These are phyloP conservation scores for Anthonomus grandis DNA, from an alignment of 1,140 invertebrate species.

Conservation along the genomic window DNA sequence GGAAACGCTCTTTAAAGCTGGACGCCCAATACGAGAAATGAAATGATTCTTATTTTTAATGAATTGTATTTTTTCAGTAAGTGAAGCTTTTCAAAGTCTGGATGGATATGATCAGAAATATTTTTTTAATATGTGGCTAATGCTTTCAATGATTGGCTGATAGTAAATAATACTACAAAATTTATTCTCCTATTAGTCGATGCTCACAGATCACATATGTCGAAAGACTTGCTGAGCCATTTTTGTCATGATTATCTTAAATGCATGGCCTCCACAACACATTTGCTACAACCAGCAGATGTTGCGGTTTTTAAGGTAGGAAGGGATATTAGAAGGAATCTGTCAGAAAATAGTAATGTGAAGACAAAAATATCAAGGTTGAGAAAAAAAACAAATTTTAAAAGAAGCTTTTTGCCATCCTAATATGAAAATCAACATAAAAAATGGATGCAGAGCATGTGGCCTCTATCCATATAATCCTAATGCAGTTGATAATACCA, in stretches of 20 bases:
- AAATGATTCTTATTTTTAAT: too few species aligned
- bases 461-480: slow-evolving; percentile 14
- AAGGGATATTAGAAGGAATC: slow-evolving; percentile 10
- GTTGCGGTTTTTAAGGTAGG: slow-evolving; percentile 13
- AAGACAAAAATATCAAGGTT: slow-evolving; percentile 2
- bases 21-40: too few species aligned
- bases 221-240: slow-evolving; percentile 18
- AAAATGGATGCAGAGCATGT: slow-evolving; percentile 43
- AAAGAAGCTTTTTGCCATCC: background rate
- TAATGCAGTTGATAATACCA: background rate
- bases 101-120: slow-evolving; percentile 43
- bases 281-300: slow-evolving; percentile 12
- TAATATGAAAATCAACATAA: slow-evolving; percentile 26
- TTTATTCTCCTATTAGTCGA: slow-evolving; percentile 44
- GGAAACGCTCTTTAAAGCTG: too few species aligned
- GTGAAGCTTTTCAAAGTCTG: slow-evolving; percentile 36
- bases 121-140: too few species aligned
- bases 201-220: slow-evolving; percentile 43
- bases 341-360: slow-evolving; percentile 18
- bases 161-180: slow-evolving; percentile 36
- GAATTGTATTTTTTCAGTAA: too few species aligned
- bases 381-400: background rate
- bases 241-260: slow-evolving; percentile 41
- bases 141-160: slow-evolving; percentile 29
- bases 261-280: slow-evolving; percentile 32